Conservation (phyloP, 2,797 vertebrate genomes). For the Ctenopoma multispine region DNA sequence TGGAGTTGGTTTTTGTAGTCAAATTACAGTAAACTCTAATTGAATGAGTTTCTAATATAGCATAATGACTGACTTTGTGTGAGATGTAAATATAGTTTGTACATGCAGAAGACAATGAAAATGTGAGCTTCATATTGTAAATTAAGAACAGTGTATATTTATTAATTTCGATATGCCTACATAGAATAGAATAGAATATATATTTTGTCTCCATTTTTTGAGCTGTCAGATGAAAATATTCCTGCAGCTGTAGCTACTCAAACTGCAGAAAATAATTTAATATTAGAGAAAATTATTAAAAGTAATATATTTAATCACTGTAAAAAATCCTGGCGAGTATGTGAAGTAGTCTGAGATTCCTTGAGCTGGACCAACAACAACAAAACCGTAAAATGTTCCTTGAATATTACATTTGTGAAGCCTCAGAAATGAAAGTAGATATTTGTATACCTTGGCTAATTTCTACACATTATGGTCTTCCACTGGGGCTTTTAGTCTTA, state of each 20-base stretch:
- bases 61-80: slow-evolving; percentile 8
- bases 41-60: background rate
- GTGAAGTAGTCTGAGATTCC: background rate
- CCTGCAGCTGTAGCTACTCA: slow-evolving; percentile 2
- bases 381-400: background rate
- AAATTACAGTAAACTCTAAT: slow-evolving; percentile 33
- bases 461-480: background rate
- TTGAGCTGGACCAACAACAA: slow-evolving; percentile 2
- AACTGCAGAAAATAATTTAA: background rate
- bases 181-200: no score
- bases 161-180: no score
- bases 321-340: background rate
- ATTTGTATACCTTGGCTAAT: slow-evolving; percentile 17
- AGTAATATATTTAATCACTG: background rate
- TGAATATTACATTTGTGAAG: slow-evolving; percentile 6
- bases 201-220: background rate
- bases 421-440: slow-evolving; percentile 27
- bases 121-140: background rate
- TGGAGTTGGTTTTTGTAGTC: background rate
- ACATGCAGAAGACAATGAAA: background rate
- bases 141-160: background rate
- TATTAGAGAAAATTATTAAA: background rate
- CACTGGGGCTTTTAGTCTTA: background rate
- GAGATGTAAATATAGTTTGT: background rate
- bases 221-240: background rate